Evolutionary conservation across 2,113 vertebrate species (phyloP).

Genomic region (Etheostoma spectabile): DNA sequence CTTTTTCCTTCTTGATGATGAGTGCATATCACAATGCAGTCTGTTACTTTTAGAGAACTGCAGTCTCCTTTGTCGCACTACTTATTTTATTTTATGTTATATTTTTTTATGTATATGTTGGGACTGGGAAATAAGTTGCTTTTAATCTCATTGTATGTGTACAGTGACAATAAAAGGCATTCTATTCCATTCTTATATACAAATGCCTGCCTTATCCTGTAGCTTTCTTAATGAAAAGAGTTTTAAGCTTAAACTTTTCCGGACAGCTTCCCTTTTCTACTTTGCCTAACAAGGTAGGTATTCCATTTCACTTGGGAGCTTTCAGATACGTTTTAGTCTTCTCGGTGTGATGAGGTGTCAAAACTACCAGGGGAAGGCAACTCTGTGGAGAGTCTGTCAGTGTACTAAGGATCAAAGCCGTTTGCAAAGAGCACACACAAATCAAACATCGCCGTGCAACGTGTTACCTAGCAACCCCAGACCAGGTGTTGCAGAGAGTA

Average conservation of each 20-base stretch:
- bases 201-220: slow-evolving; percentile 34
- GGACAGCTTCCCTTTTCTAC: slow-evolving; percentile 66
- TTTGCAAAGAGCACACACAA: slow-evolving; percentile 80
- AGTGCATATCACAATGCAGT: not conserved
- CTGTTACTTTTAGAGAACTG: slow-evolving; percentile 1
- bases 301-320: slow-evolving; percentile 77
- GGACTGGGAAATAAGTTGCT: too few species aligned
- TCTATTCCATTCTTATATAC: too few species aligned
- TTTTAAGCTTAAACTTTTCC: slow-evolving; percentile 72
- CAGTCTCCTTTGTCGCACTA: not conserved
- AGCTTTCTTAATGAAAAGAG: slow-evolving; percentile 59
- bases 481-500: slow-evolving; percentile 78
- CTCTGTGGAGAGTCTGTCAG: slow-evolving; percentile 76
- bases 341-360: slow-evolving; percentile 76
- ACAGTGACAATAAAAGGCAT: too few species aligned
- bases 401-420: slow-evolving; percentile 82
- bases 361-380: slow-evolving; percentile 76
- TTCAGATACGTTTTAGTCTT: slow-evolving; percentile 77
- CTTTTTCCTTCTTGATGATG: not conserved
- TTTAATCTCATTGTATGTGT: too few species aligned
- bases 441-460: slow-evolving; percentile 75
- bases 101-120: too few species aligned
- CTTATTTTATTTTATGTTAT: too few species aligned
- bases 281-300: slow-evolving; percentile 76
- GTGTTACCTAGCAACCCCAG: slow-evolving; percentile 86